Conservation (phyloP, 1,140 invertebrate genomes). For the Zaprionus kolodkinae region DNA sequence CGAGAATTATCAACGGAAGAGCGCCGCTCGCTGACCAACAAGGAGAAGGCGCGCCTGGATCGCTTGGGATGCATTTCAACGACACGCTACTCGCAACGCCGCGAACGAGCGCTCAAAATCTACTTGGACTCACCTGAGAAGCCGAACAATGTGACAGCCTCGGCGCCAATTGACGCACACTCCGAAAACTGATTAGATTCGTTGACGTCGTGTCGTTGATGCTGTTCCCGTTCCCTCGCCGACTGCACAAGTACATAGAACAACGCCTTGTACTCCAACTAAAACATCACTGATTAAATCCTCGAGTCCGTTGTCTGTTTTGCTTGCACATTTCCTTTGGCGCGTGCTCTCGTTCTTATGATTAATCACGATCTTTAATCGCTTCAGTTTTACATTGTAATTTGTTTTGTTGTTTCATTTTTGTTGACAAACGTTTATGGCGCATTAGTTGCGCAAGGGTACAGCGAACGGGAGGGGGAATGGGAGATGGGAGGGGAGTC, state of each 20-base stretch:
- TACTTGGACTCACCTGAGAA: slow-evolving; percentile 87
- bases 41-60: slow-evolving; percentile 86
- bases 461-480: background rate
- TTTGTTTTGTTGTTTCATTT: slow-evolving; percentile 66
- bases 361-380: slow-evolving; percentile 20
- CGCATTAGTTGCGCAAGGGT: slow-evolving; percentile 16
- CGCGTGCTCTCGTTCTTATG: slow-evolving; percentile 5
- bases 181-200: slow-evolving; percentile 48
- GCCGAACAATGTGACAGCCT: slow-evolving; percentile 65
- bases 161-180: slow-evolving; percentile 68
- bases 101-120: slow-evolving; percentile 90
- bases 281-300: slow-evolving; percentile 20
- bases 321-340: slow-evolving; percentile 5
- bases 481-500: slow-evolving; percentile 11
- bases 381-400: slow-evolving; percentile 51
- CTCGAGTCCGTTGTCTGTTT: background rate
- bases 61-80: slow-evolving; percentile 79
- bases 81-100: slow-evolving; percentile 85
- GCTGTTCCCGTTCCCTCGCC: slow-evolving; percentile 1
- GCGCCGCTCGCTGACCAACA: slow-evolving; percentile 86
- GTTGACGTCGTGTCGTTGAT: slow-evolving; percentile 1
- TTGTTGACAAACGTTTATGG: slow-evolving; percentile 37
- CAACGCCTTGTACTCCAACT: slow-evolving; percentile 14
- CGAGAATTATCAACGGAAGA: slow-evolving; percentile 87
- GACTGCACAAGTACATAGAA: slow-evolving; percentile 21